phyloP scores from a whole-genome alignment of 37 sponge, comb jelly and placozoan species.

The Petrosia ficiformis region DNA sequence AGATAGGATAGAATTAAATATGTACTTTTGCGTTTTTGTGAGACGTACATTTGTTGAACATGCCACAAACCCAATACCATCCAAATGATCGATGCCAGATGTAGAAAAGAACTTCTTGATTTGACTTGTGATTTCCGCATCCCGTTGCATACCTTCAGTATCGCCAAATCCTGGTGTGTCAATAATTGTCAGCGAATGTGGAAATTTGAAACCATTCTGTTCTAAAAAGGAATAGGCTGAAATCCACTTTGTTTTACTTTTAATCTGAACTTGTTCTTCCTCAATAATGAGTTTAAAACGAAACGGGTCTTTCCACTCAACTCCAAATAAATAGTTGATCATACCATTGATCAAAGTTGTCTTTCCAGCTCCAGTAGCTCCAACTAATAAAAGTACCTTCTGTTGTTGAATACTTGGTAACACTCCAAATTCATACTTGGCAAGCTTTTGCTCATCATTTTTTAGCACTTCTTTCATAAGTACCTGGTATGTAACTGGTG shows the following conservation, averaged over 20 bases:
- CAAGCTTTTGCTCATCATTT: neutral
- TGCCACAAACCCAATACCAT: slow-evolving; percentile 66
- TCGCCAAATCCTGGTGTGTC: slow-evolving; percentile 74
- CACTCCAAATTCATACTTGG: neutral
- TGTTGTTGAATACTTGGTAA: neutral
- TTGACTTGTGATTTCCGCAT: slow-evolving; percentile 29
- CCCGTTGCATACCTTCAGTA: slow-evolving; percentile 27
- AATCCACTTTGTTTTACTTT: slow-evolving; percentile 37
- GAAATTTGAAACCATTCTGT: slow-evolving; percentile 27
- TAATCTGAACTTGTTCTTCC: slow-evolving; percentile 10
- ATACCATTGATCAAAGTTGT: slow-evolving; percentile 60
- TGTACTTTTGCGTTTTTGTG: slow-evolving; percentile 47
- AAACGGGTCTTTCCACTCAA: slow-evolving; percentile 50
- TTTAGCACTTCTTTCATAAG: neutral
- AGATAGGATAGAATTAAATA: slow-evolving; percentile 56
- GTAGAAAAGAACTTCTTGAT: slow-evolving; percentile 47
- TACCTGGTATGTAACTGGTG: neutral
- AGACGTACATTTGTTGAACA: slow-evolving; percentile 36
- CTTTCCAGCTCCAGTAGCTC: slow-evolving; percentile 64
- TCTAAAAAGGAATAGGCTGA: slow-evolving; percentile 50
- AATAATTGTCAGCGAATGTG: slow-evolving; percentile 48
- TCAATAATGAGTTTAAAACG: slow-evolving; percentile 41
- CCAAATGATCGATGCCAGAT: slow-evolving; percentile 35
- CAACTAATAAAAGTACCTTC: slow-evolving; percentile 47
- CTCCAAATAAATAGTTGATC: slow-evolving; percentile 46